These are phyloP conservation scores for Spongilla lacustris DNA, from an alignment of 37 sponge, comb jelly and placozoan genomes.

Conservation along the genomic window DNA sequence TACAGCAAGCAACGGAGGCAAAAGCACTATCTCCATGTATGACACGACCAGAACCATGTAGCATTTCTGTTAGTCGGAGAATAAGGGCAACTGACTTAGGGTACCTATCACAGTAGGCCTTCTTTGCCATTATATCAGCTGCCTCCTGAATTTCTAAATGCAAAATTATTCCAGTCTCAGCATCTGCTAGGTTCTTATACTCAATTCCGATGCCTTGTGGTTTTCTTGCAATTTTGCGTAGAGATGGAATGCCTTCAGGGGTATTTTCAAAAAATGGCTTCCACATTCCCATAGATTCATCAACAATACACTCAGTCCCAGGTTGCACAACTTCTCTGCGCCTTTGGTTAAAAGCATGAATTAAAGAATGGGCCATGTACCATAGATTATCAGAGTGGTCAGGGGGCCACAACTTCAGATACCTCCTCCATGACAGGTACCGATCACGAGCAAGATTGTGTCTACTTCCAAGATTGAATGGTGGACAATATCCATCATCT, in stretches of 20 bases:
- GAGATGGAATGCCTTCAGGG: not conserved
- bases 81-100: not conserved
- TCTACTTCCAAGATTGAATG: slow-evolving; percentile 1
- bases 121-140: slow-evolving; percentile 1
- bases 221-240: slow-evolving; percentile 1
- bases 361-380: slow-evolving; percentile 1
- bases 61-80: not conserved
- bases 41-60: not conserved
- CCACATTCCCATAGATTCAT: slow-evolving; percentile 1
- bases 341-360: not conserved
- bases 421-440: too few species aligned
- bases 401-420: slow-evolving; percentile 1
- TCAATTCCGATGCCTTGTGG: not conserved
- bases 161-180: slow-evolving; percentile 1
- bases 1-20: not conserved
- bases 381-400: not conserved
- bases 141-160: not conserved
- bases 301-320: not conserved
- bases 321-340: not conserved
- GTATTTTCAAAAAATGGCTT: not conserved
- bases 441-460: not conserved
- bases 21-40: not conserved
- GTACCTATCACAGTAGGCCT: slow-evolving; percentile 1
- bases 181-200: slow-evolving; percentile 1
- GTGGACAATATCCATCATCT: not conserved